Evolutionary conservation across 2,888 invertebrate species (phyloP), one percentile per base, ranked within the genome.

Genomic region (Cacoxenus indagator): DNA sequence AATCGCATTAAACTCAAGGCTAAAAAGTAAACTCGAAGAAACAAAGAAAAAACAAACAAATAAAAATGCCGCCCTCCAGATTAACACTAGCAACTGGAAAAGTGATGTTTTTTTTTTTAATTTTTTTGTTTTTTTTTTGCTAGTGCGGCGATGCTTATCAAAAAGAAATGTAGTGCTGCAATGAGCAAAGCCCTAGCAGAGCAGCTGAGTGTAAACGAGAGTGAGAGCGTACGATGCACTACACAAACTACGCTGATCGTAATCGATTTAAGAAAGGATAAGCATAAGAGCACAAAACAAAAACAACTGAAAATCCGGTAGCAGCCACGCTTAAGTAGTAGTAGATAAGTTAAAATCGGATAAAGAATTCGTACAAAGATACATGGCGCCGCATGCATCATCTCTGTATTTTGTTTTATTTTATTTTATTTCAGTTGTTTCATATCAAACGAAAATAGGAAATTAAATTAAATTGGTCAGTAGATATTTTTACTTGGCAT

Each of bases 41-140:
- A 14, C 2, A 37, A 2, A 37, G 14, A 11, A 51, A 9, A 51
- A 51, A 51, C 51, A 51, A 51, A 51, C 51, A 51, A 51, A 51
- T 19, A 51, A 22, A 51, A 51, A 51, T 51, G 48, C 48, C 48
- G 48, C 48, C 48, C 48, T 51, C 48, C n/a, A 22, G 22, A 51
- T 51, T 51, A 51, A 19, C 48, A 51, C 48, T 19, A 51, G 19
- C 8, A 3, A 17, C 9, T 19, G 8, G 48, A 17, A 19, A 51
- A 22, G 48, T 46, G 46, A n/a, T n/a, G n/a, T n/a, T n/a, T n/a
- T n/a, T n/a, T n/a, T n/a, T n/a, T n/a, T n/a, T n/a, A n/a, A n/a
- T n/a, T n/a, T n/a, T n/a, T n/a, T n/a, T n/a, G n/a, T n/a, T n/a
- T n/a, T n/a, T n/a, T n/a, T n/a, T n/a, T n/a, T 43, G n/a, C 11